These are phyloP conservation scores for Alfaro cultratus DNA, from an alignment of 2,797 vertebrate genomes.

Conservation along the genomic window DNA sequence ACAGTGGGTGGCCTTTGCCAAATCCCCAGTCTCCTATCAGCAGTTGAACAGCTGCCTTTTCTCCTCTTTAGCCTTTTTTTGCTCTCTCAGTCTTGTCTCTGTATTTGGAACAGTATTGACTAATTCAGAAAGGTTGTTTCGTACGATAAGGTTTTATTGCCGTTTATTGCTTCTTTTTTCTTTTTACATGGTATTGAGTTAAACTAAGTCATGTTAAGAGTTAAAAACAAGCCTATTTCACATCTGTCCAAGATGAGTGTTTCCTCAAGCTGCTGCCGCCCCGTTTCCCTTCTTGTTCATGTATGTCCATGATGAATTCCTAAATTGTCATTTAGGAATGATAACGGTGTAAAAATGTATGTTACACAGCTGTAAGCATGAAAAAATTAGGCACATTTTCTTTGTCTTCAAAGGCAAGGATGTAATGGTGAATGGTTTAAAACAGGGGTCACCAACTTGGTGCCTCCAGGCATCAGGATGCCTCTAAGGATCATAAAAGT, in stretches of 20 bases:
- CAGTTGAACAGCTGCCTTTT: conserved; percentile 14
- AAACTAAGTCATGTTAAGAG: not conserved
- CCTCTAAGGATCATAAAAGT: too few species aligned
- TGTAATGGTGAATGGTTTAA: not conserved
- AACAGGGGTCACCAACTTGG: not conserved
- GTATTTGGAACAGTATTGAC: not conserved
- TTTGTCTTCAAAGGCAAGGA: not conserved
- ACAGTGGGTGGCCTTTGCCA: conserved; percentile 25
- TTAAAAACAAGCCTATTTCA: not conserved
- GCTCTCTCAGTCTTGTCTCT: not conserved
- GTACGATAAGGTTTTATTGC: not conserved
- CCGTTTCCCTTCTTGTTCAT: not conserved
- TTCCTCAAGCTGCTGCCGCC: not conserved
- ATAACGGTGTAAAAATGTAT: not conserved
- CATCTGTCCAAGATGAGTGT: not conserved
- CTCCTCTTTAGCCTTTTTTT: conserved; percentile 9
- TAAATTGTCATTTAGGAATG: not conserved
- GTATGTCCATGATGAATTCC: not conserved
- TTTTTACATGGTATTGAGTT: not conserved
- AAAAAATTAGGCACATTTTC: not conserved
- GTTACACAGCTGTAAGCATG: not conserved
- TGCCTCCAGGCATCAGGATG: not conserved
- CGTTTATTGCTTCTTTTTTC: not conserved
- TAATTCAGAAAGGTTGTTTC: not conserved
- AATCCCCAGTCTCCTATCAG: conserved; percentile 2